These are phyloP conservation scores for Spondyliosoma cantharus DNA, from an alignment of 2,797 vertebrate species.

Conservation along the genomic window DNA sequence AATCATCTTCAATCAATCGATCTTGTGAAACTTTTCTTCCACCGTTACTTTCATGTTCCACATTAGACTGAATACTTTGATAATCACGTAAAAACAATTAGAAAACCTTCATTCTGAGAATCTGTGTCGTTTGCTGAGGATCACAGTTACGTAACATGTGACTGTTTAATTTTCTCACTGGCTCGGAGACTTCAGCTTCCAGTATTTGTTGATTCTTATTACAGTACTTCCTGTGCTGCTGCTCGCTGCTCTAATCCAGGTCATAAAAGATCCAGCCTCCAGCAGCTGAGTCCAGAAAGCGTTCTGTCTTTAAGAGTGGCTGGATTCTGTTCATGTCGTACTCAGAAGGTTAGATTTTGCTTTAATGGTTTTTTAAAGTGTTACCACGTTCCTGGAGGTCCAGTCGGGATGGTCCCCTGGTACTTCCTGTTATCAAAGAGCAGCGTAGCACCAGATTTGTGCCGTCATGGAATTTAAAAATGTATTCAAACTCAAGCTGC, in stretches of 20 bases:
- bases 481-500: no score
- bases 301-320: background rate
- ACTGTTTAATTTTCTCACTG: background rate
- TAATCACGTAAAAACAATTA: background rate
- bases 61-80: background rate
- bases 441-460: background rate
- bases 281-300: constrained; percentile 5
- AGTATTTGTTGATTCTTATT: constrained; percentile 39
- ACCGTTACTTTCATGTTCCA: background rate
- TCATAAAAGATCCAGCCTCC: constrained; percentile 12
- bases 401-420: background rate
- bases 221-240: constrained; percentile 43
- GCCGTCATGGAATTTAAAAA: background rate
- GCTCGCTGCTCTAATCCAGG: constrained; percentile 11
- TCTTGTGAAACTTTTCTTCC: background rate
- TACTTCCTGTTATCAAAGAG: background rate
- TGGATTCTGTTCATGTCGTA: background rate
- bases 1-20: no score
- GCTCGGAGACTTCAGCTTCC: constrained; percentile 16
- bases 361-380: background rate
- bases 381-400: background rate
- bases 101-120: background rate
- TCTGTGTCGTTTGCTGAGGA: constrained; percentile 3
- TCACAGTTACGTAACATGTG: background rate
- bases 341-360: background rate